phyloP scores from a whole-genome alignment of 1,140 invertebrate genomes.

The Saxidomus purpurata region DNA sequence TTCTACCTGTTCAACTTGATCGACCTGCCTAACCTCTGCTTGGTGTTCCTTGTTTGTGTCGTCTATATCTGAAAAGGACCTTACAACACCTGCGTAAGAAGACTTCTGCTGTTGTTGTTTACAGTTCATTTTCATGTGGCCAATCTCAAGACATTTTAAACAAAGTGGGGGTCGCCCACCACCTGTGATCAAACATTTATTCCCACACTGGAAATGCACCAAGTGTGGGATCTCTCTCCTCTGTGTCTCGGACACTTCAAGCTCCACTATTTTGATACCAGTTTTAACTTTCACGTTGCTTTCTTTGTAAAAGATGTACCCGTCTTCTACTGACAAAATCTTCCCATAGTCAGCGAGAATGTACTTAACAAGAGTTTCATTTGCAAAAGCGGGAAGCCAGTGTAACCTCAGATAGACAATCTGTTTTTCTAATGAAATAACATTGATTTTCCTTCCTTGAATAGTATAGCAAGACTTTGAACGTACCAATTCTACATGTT shows the following conservation, averaged over 20 bases:
- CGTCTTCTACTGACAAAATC: neutral
- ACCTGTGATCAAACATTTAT: neutral
- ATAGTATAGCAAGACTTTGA: too few species aligned
- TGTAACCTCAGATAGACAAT: neutral
- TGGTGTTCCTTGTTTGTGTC: too few species aligned
- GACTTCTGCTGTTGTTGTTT: too few species aligned
- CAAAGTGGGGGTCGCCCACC: neutral
- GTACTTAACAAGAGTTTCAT: neutral
- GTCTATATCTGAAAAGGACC: too few species aligned
- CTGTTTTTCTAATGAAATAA: neutral
- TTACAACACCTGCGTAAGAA: too few species aligned
- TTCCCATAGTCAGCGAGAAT: neutral
- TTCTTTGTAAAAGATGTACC: too few species aligned
- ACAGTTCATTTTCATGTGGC: too few species aligned
- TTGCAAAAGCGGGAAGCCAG: neutral
- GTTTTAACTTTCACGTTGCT: neutral
- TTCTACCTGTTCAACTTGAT: too few species aligned
- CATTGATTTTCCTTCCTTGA: too few species aligned
- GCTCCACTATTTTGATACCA: neutral
- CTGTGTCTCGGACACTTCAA: neutral
- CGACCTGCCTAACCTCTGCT: too few species aligned
- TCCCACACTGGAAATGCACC: neutral
- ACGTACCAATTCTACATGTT: too few species aligned
- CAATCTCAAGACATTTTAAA: conserved; percentile 2
- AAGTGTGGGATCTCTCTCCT: neutral